Base-by-base conservation (phyloP, 2,888 invertebrate genomes). In the Julus scandinavius region DNA sequence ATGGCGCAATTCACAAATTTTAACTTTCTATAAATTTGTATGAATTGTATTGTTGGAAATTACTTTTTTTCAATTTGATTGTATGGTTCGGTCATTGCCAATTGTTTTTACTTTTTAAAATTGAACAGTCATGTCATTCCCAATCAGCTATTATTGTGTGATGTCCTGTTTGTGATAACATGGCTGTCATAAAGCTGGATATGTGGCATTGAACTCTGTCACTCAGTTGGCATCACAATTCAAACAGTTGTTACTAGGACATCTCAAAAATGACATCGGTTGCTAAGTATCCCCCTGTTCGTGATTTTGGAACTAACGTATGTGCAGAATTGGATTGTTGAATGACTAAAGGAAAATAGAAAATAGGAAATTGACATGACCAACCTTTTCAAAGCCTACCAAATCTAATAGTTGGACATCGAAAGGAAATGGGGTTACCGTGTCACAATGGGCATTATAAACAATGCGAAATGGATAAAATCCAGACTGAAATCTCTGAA, bases 391-490 rank as follows among this genome's bases (percentile, higher is more conserved):
- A 80, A 80, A 4, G 7, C 72, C 20, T 29, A 5, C 72, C 20
- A 11, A 29, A 29, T n/a, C 29, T 72, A 72, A 80, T 80, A 15
- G 5, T 29, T 3, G 11, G 38, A 11, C 80, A 38, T 4, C 6
- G 29, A 38, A 38, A 38, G 38, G 38, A 80, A 80, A 80, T 80
- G 80, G 38, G 80, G 80, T 72, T n/a, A 72, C 72, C 11, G 72
- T 72, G 72, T 29, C 72, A 29, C 29, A n/a, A 29, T 5, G 5
- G 63, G 20, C 63, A 4, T 11, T 72, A 72, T 72, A 72, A 72
- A 72, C 38, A 72, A 72, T 38, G 7, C 29, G 80, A 38, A 80
- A 80, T 80, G 80, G 80, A 80, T 38, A n/a, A 38, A 80, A 80
- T 13, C 80, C 80, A 9, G 80, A 38, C 38, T 13, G 13, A 38